Evolutionary conservation across 2,888 invertebrate species (phyloP).

Genomic region (Lycophotia porphyrea): DNA sequence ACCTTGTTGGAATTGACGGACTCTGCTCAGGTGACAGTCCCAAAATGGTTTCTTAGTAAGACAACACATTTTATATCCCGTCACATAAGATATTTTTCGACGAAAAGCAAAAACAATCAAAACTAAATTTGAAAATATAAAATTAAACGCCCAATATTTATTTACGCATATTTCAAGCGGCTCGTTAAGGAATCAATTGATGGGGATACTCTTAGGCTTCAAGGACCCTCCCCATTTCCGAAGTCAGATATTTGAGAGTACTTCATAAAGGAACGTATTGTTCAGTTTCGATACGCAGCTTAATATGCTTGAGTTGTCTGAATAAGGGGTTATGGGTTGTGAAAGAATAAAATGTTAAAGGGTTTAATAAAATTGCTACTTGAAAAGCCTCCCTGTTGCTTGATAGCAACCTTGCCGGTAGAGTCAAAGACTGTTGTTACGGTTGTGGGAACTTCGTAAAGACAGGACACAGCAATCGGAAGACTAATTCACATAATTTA

Average conservation of each 20-base stretch:
- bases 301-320: slow-evolving; percentile 31
- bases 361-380: not conserved
- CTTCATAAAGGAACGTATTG: slow-evolving; percentile 50
- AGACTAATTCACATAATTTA: too few species aligned
- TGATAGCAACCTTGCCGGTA: too few species aligned
- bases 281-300: slow-evolving; percentile 36
- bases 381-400: not conserved
- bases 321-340: slow-evolving; percentile 13
- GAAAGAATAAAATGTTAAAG: slow-evolving; percentile 7
- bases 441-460: too few species aligned
- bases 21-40: not conserved
- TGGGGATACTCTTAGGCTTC: slow-evolving; percentile 23
- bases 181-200: slow-evolving; percentile 39
- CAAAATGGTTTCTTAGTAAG: not conserved
- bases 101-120: slow-evolving; percentile 7
- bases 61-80: not conserved
- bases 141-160: slow-evolving; percentile 31
- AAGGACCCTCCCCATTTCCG: slow-evolving; percentile 30
- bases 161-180: slow-evolving; percentile 26
- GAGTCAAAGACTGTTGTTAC: too few species aligned
- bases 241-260: slow-evolving; percentile 37
- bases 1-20: not conserved
- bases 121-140: slow-evolving; percentile 12
- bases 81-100: not conserved
- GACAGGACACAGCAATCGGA: too few species aligned